Evolutionary conservation across 2,888 invertebrate species (phyloP), one percentile per base, ranked within the genome.

Genomic region (Microdon myrmicae): DNA sequence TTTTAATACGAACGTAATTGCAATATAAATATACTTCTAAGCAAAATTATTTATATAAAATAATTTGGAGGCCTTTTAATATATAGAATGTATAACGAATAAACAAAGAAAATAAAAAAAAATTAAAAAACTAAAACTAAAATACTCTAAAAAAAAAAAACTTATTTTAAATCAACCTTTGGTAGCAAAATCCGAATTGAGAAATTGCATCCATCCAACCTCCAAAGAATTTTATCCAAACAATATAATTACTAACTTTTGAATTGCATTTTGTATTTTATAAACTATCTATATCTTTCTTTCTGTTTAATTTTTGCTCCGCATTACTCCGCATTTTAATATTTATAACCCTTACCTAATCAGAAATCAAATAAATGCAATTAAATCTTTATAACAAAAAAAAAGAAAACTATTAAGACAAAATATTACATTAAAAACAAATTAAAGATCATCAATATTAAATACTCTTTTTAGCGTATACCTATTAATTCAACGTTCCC

Each of bases 21-120:
- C 34, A 35, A 39, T 26, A 19, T 26, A 39, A 39, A 10, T 23
- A 37, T 10, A n/a, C n/a, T n/a, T n/a, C n/a, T n/a, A n/a, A n/a
- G n/a, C n/a, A n/a, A n/a, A n/a, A n/a, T n/a, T 38, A 54, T 26
- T 51, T 56, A 44, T 31, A 51, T 58, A 51, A 64, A 64, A 51
- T 54, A 48, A 34, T 66, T 59, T 66, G 44, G 66, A 59, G 66
- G 53, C 47, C 59, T 59, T 66, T 53, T 53, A 34, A 43, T 38
- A 14, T 39, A 20, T 34, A 32, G 39, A 32, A 13, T 31, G 38
- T 23, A 10, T 19, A 44, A 54, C 31, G 17, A 10, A 25, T 10
- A 25, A 9, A 28, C n/a, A 53, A 23, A 8, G 35, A 34, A 26
- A n/a, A 25, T 19, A 34, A 25, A 34, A 25, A 12, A 29, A 29